Conservation (phyloP, 1,140 invertebrate genomes). For the Drosophila equinoxialis region DNA sequence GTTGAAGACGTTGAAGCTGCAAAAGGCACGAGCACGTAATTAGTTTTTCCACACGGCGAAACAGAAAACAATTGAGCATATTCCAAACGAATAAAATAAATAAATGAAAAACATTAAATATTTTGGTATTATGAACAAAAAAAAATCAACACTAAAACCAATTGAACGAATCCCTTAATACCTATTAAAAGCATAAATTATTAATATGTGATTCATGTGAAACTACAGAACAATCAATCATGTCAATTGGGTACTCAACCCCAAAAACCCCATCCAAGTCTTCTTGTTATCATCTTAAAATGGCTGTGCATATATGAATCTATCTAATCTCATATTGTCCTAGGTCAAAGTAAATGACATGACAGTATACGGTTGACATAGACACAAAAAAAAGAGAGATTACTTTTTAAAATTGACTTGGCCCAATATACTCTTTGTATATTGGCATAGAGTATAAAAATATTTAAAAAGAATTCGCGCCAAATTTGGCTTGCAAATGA, state of each 20-base stretch:
- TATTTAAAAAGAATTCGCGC: constrained; percentile 63
- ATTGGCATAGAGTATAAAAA: constrained; percentile 46
- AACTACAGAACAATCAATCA: constrained; percentile 1
- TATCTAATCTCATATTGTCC: constrained; percentile 7
- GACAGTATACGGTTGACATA: neutral
- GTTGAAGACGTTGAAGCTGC: constrained; percentile 61
- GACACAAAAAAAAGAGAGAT: too few relatives aligned
- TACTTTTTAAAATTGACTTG: too few relatives aligned
- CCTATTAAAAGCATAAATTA: neutral
- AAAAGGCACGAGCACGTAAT: constrained; percentile 52
- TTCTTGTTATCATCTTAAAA: neutral
- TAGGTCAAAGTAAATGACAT: constrained; percentile 1
- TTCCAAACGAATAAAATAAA: constrained; percentile 2
- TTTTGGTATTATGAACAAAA: neutral
- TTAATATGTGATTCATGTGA: neutral
- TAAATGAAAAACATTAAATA: neutral
- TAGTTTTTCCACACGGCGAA: constrained; percentile 54
- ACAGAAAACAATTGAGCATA: constrained; percentile 55
- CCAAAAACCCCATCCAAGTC: neutral
- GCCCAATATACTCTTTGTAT: neutral
- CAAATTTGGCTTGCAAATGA: constrained; percentile 77
- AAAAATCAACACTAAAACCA: too few relatives aligned
- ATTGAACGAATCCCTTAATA: neutral
- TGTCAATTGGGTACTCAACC: neutral
- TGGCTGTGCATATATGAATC: neutral